These are phyloP conservation scores for Riparia riparia DNA, from an alignment of 2,113 vertebrate species.

Conservation along the genomic window DNA sequence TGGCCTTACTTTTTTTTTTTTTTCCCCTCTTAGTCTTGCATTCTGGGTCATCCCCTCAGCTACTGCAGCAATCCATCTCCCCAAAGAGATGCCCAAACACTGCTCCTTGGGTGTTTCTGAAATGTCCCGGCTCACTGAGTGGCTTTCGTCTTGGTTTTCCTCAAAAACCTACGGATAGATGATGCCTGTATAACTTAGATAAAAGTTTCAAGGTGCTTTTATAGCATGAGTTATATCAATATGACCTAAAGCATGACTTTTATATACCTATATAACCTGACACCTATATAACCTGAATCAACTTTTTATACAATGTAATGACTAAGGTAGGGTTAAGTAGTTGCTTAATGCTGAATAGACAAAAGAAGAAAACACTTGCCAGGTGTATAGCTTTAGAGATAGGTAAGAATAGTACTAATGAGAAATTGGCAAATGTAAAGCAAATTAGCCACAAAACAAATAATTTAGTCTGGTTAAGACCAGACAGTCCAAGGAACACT, in stretches of 20 bases:
- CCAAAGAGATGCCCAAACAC: rapidly evolving
- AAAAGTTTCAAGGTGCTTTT: too few relatives aligned
- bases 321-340: too few relatives aligned
- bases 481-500: background rate
- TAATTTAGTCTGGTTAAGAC: background rate
- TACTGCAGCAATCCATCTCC: rapidly evolving
- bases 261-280: background rate
- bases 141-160: background rate
- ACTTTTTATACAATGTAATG: background rate
- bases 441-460: background rate
- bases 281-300: too few relatives aligned
- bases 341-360: background rate
- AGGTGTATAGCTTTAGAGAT: background rate
- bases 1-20: too few relatives aligned
- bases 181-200: background rate
- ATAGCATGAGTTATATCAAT: background rate
- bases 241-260: background rate
- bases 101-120: background rate
- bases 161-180: rapidly evolving
- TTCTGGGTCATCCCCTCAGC: rapidly evolving
- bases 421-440: background rate
- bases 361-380: background rate
- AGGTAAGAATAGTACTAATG: background rate
- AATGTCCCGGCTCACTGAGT: rapidly evolving
- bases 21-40: rapidly evolving